phyloP scores from a whole-genome alignment of 2,888 invertebrate species.

The Odontomyia ornata region DNA sequence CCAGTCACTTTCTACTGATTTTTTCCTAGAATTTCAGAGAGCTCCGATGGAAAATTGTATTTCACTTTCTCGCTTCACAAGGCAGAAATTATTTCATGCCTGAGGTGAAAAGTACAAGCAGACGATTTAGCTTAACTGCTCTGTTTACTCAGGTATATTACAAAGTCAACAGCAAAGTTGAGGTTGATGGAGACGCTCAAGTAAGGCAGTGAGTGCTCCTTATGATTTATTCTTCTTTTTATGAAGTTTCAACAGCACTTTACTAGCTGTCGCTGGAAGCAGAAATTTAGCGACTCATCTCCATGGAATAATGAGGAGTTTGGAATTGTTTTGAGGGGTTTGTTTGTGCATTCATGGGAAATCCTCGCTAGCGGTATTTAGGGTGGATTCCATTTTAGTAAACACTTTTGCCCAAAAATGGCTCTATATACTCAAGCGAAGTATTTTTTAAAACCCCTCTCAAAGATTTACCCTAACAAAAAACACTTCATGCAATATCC shows the following conservation, averaged over 20 bases:
- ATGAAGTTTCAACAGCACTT: background rate
- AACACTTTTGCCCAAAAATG: too few species aligned
- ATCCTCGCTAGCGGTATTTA: too few species aligned
- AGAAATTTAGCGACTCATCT: too few species aligned
- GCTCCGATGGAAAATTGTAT: background rate
- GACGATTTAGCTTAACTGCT: slow-evolving; percentile 1
- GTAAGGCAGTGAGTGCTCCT: background rate
- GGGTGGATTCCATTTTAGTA: too few species aligned
- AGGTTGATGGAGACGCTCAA: background rate
- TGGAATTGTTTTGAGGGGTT: too few species aligned
- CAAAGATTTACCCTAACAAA: too few species aligned
- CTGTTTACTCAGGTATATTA: background rate
- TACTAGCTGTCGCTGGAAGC: too few species aligned
- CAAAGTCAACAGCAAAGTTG: background rate
- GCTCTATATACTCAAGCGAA: too few species aligned
- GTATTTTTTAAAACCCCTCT: too few species aligned
- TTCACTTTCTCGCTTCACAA: background rate
- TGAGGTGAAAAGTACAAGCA: background rate
- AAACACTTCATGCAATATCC: too few species aligned
- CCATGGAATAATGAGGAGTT: too few species aligned
- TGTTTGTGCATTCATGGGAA: too few species aligned
- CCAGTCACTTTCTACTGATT: background rate
- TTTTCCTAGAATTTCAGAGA: background rate
- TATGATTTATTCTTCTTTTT: background rate
- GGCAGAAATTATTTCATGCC: background rate